Evolutionary conservation across 1,140 invertebrate species (phyloP), one percentile per base, ranked within the genome.

Genomic region (Brachionus asplanchnoidis): DNA sequence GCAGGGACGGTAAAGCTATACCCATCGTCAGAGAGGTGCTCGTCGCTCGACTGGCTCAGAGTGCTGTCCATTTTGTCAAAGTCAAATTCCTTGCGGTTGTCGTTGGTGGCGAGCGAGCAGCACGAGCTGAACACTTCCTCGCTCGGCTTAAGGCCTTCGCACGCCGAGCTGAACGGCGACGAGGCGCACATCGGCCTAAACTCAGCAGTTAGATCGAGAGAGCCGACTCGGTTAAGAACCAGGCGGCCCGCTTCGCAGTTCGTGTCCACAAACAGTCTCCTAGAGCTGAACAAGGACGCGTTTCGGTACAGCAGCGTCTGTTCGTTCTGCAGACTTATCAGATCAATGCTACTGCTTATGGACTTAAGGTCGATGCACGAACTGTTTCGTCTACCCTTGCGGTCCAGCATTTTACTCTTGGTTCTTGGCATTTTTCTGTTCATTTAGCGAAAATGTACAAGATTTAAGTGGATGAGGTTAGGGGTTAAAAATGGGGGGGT

Each of bases 341-440:
- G 32, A 14, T 68, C 32, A 32, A 68, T 68, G 32, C 32, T 68
- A 32, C 32, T 68, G 46, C 28, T 84, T 40, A 80, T 86, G 80
- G 77, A 86, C 84, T 73, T 68, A 85, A 92, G 93, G 2, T 85
- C 53, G 26, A 73, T 87, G 46, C 85, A 84, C 26, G 92, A 93
- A 53, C 93, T 94, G 88, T 94, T 93, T 86, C 94, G 91, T 12
- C 93, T 91, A 77, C 94, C 93, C 88, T 94, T 95, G 79, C 94
- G 90, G 32, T 93, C 91, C 86, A 94, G 88, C 28, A 87, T 86
- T 80, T 88, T 88, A 86, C 87, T 93, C 44, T 92, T 91, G 32
- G 92, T 92, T 87, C 92, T 40, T 44, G 70, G 70, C 40, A 75
- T 40, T 44, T 75, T 40, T 42, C 70, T 75, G 40, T 92, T 65